Evolutionary conservation across 2,797 vertebrate species (phyloP), one percentile per base, ranked within the genome.

Genomic region (Enteromius treurensis): DNA sequence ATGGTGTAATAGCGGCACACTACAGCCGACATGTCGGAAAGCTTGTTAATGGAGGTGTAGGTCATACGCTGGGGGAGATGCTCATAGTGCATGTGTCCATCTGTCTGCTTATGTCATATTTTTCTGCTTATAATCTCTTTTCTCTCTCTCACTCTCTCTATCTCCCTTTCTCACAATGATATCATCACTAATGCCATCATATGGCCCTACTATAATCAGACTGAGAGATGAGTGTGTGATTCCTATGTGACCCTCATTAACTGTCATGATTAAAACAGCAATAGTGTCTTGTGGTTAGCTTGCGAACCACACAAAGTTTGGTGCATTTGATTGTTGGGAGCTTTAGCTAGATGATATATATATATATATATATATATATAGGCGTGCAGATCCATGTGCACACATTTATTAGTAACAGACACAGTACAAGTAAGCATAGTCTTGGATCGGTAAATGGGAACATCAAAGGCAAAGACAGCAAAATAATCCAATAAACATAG

Each of bases 71-170:
- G 34, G 17, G 78, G 45, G 68, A 68, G 76, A 67, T 87, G 34
- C 71, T 76, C 60, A 64, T 0, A 70, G 32, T 26, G 21, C 49
- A 87, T 65, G 67, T 84, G 85, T 82, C 85, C 86, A 84, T 87
- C 88, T 91, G 88, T 91, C 86, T 90, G 86, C 89, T 71, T 85
- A 88, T 90, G 89, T 87, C 88, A 89, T 75, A 74, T 90, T 91
- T 90, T 88, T 80, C 74, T n/a, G 86, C 77, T 83, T 86, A 85
- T 83, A 77, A 88, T 78, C 83, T 85, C 85, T 88, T 91, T 37
- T 67, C 49, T 15, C 2, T 71, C 49, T 78, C 40, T 32, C 45
- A 79, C 69, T n/a, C 14, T 68, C 71, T 64, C 1, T 42, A 8
- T 67, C 78, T 73, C 37, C 14, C 67, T 10, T 14, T 8, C 40